Evolutionary conservation across 2,113 vertebrate genomes (phyloP).

Genomic region (Mandrillus leucophaeus): DNA sequence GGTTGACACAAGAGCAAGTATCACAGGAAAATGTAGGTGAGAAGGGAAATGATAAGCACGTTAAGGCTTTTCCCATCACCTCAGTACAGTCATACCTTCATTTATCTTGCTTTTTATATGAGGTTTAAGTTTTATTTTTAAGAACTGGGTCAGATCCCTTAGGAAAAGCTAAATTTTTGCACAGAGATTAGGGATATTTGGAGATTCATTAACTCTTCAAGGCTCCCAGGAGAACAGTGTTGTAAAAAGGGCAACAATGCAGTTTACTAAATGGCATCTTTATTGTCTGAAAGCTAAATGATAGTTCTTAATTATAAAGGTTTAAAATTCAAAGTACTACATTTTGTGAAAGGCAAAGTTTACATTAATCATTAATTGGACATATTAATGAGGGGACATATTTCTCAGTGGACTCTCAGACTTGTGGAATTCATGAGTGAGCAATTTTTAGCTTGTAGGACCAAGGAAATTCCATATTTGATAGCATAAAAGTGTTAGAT

Average conservation of each 20-base stretch:
- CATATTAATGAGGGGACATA: neutral
- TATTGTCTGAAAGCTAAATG: neutral
- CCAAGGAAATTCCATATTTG: neutral
- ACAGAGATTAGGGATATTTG: neutral
- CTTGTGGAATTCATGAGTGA: neutral
- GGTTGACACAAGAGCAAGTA: constrained; percentile 66
- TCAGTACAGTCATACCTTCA: constrained; percentile 7
- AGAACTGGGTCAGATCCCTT: constrained; percentile 62
- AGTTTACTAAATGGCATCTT: neutral
- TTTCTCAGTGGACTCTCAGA: neutral
- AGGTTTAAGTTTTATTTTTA: constrained; percentile 55
- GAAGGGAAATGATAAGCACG: constrained; percentile 39
- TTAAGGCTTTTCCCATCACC: constrained; percentile 65
- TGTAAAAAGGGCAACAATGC: neutral
- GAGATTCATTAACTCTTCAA: constrained; percentile 38
- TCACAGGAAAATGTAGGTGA: constrained; percentile 74
- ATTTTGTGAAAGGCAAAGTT: neutral
- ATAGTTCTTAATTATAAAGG: constrained; percentile 24
- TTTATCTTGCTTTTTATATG: constrained; percentile 40
- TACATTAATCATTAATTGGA: neutral
- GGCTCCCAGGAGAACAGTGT: neutral
- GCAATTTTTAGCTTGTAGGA: neutral
- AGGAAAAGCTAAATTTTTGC: constrained; percentile 24
- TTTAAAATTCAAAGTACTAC: neutral
- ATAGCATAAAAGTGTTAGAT: neutral